Evolutionary conservation across 2,888 invertebrate species (phyloP).

Genomic region (Troides aeacus): DNA sequence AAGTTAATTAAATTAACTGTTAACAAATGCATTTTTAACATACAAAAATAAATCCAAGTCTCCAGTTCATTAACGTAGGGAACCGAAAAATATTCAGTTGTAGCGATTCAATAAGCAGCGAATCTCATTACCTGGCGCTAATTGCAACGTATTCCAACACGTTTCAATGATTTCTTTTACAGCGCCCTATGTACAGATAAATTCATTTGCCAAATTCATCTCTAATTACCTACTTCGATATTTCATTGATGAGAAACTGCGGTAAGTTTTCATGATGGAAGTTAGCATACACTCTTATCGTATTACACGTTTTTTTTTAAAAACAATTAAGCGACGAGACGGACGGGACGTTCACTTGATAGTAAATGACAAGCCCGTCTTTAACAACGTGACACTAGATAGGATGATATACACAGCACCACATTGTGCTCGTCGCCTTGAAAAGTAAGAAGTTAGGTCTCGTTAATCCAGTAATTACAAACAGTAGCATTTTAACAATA

Average conservation of each 20-base stretch:
- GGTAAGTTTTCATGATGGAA: background rate
- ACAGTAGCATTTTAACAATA: no score
- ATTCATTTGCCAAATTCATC: constrained; percentile 25
- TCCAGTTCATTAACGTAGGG: background rate
- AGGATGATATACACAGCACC: no score
- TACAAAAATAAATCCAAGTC: background rate
- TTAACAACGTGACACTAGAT: no score
- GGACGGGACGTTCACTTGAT: no score
- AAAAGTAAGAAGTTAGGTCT: no score
- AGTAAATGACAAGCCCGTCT: no score
- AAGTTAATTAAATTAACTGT: background rate
- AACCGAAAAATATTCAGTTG: constrained; percentile 22
- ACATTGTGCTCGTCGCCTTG: no score
- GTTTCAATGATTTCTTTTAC: constrained; percentile 23
- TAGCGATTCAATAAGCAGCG: constrained; percentile 19
- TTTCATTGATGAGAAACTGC: background rate
- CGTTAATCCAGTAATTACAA: no score
- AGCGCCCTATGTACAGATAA: constrained; percentile 16
- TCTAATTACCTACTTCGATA: constrained; percentile 20
- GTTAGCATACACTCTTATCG: background rate
- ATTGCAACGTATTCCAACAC: constrained; percentile 19
- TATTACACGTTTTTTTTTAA: no score
- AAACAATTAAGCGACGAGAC: no score
- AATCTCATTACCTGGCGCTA: constrained; percentile 27
- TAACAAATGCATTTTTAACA: background rate